Conservation (phyloP, 2,888 invertebrate genomes). For the Drosophila yooni region DNA sequence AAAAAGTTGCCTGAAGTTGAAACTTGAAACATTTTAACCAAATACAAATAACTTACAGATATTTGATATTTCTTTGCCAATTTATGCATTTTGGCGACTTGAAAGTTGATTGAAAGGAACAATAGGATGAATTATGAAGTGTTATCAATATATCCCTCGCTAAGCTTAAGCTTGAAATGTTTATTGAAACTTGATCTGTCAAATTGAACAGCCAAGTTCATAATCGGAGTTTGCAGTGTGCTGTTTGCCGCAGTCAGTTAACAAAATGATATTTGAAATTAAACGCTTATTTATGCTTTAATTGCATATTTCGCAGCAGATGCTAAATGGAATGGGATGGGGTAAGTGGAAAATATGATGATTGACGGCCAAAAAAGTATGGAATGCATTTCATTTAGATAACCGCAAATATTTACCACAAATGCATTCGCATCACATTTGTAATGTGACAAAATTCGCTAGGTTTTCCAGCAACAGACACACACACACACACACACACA, state of each 20-base stretch:
- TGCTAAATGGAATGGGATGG: slow-evolving; percentile 36
- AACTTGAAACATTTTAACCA: no score
- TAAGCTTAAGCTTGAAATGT: background rate
- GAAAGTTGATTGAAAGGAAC: background rate
- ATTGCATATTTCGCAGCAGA: slow-evolving; percentile 69
- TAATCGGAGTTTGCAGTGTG: slow-evolving; percentile 17
- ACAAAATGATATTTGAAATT: slow-evolving; percentile 48
- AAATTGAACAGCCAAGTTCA: background rate
- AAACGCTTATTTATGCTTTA: slow-evolving; percentile 72
- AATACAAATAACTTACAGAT: no score
- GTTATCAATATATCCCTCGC: background rate
- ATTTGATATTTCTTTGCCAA: no score
- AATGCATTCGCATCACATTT: slow-evolving; percentile 62
- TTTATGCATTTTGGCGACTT: background rate
- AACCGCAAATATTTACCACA: slow-evolving; percentile 79
- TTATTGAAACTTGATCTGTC: background rate
- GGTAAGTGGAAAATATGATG: slow-evolving; percentile 14
- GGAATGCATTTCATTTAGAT: slow-evolving; percentile 79
- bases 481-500: background rate
- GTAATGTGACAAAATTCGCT: slow-evolving; percentile 53
- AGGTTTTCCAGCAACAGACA: slow-evolving; percentile 9
- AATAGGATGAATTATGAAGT: background rate
- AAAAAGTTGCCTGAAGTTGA: no score
- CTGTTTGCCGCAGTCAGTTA: slow-evolving; percentile 6
- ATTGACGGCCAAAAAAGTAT: slow-evolving; percentile 38